These are phyloP conservation scores for Furcifer pardalis DNA, from an alignment of 2,797 vertebrate genomes.

Conservation along the genomic window DNA sequence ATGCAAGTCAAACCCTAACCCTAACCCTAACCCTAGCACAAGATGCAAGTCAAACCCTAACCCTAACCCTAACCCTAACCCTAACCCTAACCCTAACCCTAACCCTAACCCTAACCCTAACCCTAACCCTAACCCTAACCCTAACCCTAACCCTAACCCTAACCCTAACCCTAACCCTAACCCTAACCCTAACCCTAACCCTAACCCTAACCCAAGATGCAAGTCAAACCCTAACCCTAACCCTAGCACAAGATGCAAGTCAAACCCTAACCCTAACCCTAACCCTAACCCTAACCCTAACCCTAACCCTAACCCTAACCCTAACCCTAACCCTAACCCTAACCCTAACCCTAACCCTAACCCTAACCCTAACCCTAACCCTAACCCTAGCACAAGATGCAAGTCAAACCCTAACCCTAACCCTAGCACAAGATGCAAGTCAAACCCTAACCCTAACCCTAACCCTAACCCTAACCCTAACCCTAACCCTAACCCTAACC, in stretches of 20 bases:
- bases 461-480: slow-evolving; percentile 39
- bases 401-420: no score
- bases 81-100: no score
- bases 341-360: slow-evolving; percentile 8
- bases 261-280: slow-evolving; percentile 3
- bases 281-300: slow-evolving; percentile 1
- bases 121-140: slow-evolving; percentile 7
- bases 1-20: no score
- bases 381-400: no score
- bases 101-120: no score
- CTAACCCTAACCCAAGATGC: not conserved
- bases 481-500: slow-evolving; percentile 33
- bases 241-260: not conserved
- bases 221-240: slow-evolving; percentile 4
- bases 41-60: no score
- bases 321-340: slow-evolving; percentile 20
- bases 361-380: slow-evolving; percentile 1
- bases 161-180: not conserved
- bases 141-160: not conserved
- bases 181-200: not conserved
- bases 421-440: no score
- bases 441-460: slow-evolving; percentile 45
- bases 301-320: slow-evolving; percentile 2
- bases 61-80: no score
- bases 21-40: no score